phyloP scores from a whole-genome alignment of 2,113 vertebrate genomes.

The Bufo bufo region DNA sequence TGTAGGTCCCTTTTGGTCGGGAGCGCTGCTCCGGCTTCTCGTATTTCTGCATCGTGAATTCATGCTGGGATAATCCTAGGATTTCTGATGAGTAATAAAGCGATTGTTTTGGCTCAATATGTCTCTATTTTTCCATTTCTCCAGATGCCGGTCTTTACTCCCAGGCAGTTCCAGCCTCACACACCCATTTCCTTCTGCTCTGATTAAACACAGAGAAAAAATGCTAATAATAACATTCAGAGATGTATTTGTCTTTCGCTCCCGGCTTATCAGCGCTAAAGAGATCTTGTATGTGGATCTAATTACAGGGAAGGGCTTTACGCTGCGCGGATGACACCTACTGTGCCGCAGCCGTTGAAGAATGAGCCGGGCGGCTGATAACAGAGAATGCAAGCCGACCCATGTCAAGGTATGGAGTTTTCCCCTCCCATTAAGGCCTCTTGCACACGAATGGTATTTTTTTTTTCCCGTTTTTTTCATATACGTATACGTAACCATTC shows the following conservation, averaged over 20 bases:
- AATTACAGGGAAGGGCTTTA: not conserved
- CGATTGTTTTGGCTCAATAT: constrained; percentile 28
- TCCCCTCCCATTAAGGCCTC: too few species aligned
- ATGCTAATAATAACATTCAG: constrained; percentile 6
- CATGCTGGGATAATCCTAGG: constrained; percentile 7
- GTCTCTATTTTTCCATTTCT: constrained; percentile 28
- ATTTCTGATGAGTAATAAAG: constrained; percentile 42
- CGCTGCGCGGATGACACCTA: not conserved
- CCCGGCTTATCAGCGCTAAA: not conserved
- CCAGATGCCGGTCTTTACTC: constrained; percentile 10
- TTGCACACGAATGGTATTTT: too few species aligned
- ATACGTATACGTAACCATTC: too few species aligned
- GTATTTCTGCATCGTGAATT: not conserved
- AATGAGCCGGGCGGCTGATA: not conserved
- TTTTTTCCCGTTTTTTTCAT: too few species aligned
- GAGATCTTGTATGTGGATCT: not conserved
- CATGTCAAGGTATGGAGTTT: not conserved
- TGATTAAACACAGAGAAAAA: constrained; percentile 18
- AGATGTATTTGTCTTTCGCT: not conserved
- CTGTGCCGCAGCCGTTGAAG: not conserved
- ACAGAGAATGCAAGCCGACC: not conserved
- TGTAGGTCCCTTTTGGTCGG: too few species aligned
- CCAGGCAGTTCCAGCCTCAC: not conserved
- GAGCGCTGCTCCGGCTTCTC: not conserved
- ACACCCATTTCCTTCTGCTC: constrained; percentile 42